phyloP scores from a whole-genome alignment of 2,113 vertebrate genomes.

The Scatophagus argus region DNA sequence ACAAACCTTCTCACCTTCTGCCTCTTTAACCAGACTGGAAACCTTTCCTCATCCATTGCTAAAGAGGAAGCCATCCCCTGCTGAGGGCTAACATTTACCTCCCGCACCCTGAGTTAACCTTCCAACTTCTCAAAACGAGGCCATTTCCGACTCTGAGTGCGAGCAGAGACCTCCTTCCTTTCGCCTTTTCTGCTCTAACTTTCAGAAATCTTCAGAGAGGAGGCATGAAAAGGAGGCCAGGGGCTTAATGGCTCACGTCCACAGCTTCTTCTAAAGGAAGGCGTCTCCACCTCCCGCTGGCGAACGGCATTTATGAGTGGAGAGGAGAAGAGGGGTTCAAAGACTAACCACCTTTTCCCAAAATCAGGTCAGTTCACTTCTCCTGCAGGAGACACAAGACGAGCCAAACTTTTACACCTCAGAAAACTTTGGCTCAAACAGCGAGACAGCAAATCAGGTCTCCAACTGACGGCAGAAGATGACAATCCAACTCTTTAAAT shows the following conservation, averaged over 20 bases:
- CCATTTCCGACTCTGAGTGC: background rate
- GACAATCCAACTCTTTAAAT: background rate
- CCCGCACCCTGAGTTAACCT: background rate
- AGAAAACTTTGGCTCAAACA: conserved; percentile 7
- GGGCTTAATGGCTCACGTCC: conserved; percentile 5
- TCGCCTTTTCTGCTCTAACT: conserved; percentile 11
- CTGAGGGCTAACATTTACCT: background rate
- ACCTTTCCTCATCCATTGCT: background rate
- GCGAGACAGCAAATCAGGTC: background rate
- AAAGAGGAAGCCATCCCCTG: background rate
- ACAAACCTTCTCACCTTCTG: background rate
- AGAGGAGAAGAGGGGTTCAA: background rate
- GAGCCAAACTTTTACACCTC: conserved; percentile 9
- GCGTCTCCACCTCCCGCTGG: conserved; percentile 1
- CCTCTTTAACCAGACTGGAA: background rate
- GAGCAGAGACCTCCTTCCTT: conserved; percentile 1
- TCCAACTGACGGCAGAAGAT: background rate
- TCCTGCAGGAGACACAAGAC: background rate
- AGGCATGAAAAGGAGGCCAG: background rate
- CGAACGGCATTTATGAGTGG: background rate
- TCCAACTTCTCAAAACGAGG: background rate
- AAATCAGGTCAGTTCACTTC: conserved; percentile 9
- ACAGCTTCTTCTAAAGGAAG: conserved; percentile 2
- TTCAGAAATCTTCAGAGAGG: conserved; percentile 27
- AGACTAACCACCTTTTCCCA: background rate